phyloP scores from a whole-genome alignment of 2,113 vertebrate species.

The Chunga burmeisteri region DNA sequence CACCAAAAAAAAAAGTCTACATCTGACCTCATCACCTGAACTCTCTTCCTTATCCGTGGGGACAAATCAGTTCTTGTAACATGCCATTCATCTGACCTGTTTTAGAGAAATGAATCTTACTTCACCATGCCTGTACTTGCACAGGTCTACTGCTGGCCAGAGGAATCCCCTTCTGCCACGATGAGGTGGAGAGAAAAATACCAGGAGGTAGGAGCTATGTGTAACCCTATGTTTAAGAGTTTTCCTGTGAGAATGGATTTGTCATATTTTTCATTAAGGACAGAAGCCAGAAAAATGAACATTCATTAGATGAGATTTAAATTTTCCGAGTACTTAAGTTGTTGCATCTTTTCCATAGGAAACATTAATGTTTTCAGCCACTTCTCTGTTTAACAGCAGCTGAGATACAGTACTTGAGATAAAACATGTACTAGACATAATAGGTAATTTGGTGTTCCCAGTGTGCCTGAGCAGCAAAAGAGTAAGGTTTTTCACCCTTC shows the following conservation, averaged over 20 bases:
- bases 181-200: background rate
- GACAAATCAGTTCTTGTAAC: background rate
- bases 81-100: background rate
- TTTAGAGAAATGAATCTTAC: background rate
- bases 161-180: background rate
- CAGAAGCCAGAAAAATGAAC: background rate
- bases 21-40: background rate
- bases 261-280: background rate
- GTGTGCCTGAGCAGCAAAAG: background rate
- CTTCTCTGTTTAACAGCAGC: background rate
- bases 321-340: background rate
- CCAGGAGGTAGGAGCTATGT: background rate
- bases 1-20: background rate
- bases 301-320: background rate
- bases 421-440: background rate
- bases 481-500: background rate
- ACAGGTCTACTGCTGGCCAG: background rate
- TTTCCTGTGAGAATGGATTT: background rate
- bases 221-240: background rate
- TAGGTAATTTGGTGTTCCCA: background rate
- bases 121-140: background rate
- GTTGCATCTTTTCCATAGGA: background rate
- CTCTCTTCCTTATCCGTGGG: background rate
- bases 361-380: background rate
- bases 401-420: background rate